Conservation (phyloP, 2,888 invertebrate genomes). For the Mechanitis messenoides region DNA sequence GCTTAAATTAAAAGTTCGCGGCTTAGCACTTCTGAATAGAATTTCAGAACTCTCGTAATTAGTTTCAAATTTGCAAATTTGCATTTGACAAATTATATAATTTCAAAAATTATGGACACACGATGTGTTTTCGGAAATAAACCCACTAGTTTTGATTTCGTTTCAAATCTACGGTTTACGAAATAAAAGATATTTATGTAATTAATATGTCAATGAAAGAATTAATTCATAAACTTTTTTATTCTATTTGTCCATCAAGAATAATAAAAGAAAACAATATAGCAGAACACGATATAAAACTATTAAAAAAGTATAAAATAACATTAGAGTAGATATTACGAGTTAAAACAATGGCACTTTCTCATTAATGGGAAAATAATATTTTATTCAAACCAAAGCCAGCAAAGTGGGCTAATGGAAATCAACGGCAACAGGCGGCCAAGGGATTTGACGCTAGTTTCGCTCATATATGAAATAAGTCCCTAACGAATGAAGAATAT, state of each 20-base stretch:
- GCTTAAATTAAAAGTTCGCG: no score
- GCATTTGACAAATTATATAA: no score
- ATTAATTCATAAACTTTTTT: no score
- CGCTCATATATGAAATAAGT: slow-evolving; percentile 19
- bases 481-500: slow-evolving; percentile 11
- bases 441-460: slow-evolving; percentile 19
- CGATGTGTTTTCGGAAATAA: no score
- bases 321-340: background rate
- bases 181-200: no score
- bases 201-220: no score
- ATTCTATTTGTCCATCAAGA: slow-evolving; percentile 4
- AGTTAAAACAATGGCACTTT: background rate
- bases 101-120: no score
- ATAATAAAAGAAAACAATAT: background rate
- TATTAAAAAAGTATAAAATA: background rate
- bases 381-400: slow-evolving; percentile 2
- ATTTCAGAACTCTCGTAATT: no score
- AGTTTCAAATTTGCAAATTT: no score
- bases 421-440: slow-evolving; percentile 22
- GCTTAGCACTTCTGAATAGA: no score
- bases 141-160: no score
- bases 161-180: no score
- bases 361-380: slow-evolving; percentile 12
- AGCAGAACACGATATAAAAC: background rate
- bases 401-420: slow-evolving; percentile 17